These are phyloP conservation scores for Amorpha juglandis DNA, from an alignment of 2,888 invertebrate genomes.

Conservation along the genomic window DNA sequence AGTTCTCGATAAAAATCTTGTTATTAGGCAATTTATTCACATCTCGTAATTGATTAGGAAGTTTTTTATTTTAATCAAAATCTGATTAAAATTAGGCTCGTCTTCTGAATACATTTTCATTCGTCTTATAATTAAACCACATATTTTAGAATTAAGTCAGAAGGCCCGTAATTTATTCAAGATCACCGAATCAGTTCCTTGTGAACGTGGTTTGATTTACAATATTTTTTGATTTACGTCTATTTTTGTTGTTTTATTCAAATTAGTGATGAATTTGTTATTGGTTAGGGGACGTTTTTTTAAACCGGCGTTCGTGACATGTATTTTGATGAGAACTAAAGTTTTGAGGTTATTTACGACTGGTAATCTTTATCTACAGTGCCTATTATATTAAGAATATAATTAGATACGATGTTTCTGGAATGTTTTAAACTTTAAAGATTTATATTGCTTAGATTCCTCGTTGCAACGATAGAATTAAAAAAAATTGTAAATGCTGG, in stretches of 20 bases:
- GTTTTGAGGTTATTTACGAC: not conserved
- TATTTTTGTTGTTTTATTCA: slow-evolving; percentile 20
- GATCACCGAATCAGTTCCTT: slow-evolving; percentile 9
- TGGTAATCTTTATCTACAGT: not conserved
- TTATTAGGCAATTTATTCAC: slow-evolving; percentile 10
- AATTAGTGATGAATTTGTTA: slow-evolving; percentile 6
- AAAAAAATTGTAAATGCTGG: no score
- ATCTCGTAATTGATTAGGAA: slow-evolving; percentile 12
- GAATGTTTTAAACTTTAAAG: no score
- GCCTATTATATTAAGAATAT: no score
- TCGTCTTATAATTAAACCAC: slow-evolving; percentile 14
- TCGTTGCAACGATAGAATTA: no score
- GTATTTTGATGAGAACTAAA: not conserved
- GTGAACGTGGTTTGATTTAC: slow-evolving; percentile 14
- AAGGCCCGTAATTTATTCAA: slow-evolving; percentile 21
- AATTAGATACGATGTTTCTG: no score
- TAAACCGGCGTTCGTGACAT: not conserved
- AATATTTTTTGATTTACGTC: slow-evolving; percentile 13
- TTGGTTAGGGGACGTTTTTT: not conserved
- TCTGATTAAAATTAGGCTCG: slow-evolving; percentile 14
- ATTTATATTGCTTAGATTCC: no score
- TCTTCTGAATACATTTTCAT: slow-evolving; percentile 13
- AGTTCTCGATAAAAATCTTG: not conserved
- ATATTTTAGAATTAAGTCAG: slow-evolving; percentile 19
- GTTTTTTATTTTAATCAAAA: slow-evolving; percentile 17